Evolutionary conservation across 92 coral and sea anemone species (phyloP).

Genomic region (Bergia puertoricense): DNA sequence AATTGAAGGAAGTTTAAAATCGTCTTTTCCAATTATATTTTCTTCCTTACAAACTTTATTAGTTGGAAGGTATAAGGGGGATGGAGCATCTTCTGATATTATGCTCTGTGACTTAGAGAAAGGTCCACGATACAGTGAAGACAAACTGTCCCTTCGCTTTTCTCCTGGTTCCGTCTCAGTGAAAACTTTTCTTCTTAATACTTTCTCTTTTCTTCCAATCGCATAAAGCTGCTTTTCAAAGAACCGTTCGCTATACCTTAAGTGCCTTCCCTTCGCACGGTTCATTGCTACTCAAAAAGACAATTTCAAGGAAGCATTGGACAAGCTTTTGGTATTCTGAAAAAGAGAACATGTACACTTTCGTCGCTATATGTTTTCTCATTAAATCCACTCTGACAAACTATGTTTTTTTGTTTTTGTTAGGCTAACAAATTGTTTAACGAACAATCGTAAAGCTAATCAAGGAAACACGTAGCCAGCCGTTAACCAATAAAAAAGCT

Average conservation of each 20-base stretch:
- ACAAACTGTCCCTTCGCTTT: neutral
- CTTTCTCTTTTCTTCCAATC: constrained; percentile 9
- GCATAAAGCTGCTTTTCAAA: constrained; percentile 24
- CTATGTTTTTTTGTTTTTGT: neutral
- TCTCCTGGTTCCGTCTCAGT: neutral
- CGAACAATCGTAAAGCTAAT: neutral
- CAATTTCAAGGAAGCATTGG: neutral
- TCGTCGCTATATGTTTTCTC: neutral
- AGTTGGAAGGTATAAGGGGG: neutral
- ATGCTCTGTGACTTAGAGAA: neutral
- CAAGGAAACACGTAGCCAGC: neutral
- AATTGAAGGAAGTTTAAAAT: constrained; percentile 16
- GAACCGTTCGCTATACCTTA: neutral
- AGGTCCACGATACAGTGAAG: constrained; percentile 11
- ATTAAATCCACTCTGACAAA: neutral
- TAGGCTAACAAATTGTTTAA: neutral
- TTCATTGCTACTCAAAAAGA: neutral
- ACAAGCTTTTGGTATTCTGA: neutral
- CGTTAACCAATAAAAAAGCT: neutral
- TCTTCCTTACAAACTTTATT: neutral
- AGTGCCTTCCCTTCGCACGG: neutral
- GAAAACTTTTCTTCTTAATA: neutral
- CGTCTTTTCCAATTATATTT: neutral
- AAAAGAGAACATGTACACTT: neutral
- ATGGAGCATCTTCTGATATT: neutral